Base-by-base conservation (phyloP, 2,888 invertebrate species). In the Leptinotarsa haldemani region DNA sequence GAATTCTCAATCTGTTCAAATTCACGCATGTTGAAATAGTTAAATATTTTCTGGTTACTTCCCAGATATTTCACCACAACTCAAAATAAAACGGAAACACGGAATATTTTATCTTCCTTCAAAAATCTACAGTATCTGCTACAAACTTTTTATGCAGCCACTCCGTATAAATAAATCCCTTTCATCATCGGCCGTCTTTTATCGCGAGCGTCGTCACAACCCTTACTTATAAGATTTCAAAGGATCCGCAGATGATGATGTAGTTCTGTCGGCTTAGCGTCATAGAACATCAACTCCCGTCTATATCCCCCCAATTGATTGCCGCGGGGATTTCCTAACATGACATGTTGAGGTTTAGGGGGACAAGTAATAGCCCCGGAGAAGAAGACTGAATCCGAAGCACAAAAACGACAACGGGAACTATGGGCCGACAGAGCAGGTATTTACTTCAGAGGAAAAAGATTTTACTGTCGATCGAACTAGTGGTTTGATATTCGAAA, bases 181-280 rank as follows among this genome's bases (percentile, higher is more conserved):
- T n/a, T 40, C 61, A 61, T 61, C 61, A n/a, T 30, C 61, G 61
- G 25, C 16, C 61, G 30, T 61, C 40, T 40, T 61, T 61, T 40
- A 61, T 30, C 25, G 61, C 7, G 18, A 13, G 18, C 30, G 25
- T 61, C 30, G 68, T 46, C 30, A 18, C 52, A 40, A 68, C 68
- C 68, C 20, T 56, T 20, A 68, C 56, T 68, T 46, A 56, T 68
- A n/a, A 46, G 68, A 68, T 68, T 68, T 46, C 56, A 15, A 16
- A 56, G 56, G 53, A 68, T 68, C 56, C 46, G 56, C 46, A 68
- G 56, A 68, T 50, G 68, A 67, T 52, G 67, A 46, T 56, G 68
- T 68, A 68, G 58, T 56, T 68, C 46, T 68, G 68, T 68, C 52
- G 56, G 68, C 68, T 68, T 56, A 68, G 47, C 18, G 68, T 68